These are phyloP conservation scores for Catotricha subobsoleta DNA, from an alignment of 2,888 invertebrate species.

Conservation along the genomic window DNA sequence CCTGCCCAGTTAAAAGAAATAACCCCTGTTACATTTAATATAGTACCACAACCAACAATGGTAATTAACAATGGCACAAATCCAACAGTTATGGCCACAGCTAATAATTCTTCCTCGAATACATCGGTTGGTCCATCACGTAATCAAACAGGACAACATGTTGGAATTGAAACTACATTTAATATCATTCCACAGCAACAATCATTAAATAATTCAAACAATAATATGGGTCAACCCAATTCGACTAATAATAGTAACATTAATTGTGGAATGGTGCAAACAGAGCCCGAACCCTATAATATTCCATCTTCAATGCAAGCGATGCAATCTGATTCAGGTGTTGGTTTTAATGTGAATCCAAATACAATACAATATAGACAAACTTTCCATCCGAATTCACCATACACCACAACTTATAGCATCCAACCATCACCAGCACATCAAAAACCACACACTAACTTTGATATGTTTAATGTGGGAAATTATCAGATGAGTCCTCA, in stretches of 20 bases:
- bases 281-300: background rate
- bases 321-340: background rate
- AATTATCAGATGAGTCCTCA: slow-evolving; percentile 13
- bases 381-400: slow-evolving; percentile 10
- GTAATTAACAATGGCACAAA: slow-evolving; percentile 6
- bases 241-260: background rate
- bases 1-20: slow-evolving; percentile 11
- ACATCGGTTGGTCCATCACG: background rate
- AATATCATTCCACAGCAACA: slow-evolving; percentile 11
- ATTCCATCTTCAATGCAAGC: background rate
- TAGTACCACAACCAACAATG: slow-evolving; percentile 10
- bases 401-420: slow-evolving; percentile 9
- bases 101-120: background rate
- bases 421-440: slow-evolving; percentile 9
- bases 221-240: background rate
- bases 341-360: slow-evolving; percentile 9
- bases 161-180: slow-evolving; percentile 9
- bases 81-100: background rate
- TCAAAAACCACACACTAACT: slow-evolving; percentile 8
- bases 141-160: background rate
- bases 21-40: slow-evolving; percentile 11
- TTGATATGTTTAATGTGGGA: slow-evolving; percentile 11
- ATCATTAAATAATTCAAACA: slow-evolving; percentile 6
- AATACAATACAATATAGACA: slow-evolving; percentile 11
- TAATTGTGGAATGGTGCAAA: background rate